phyloP scores from a whole-genome alignment of 2,888 invertebrate species.

The Carpatolechia fugitivella region DNA sequence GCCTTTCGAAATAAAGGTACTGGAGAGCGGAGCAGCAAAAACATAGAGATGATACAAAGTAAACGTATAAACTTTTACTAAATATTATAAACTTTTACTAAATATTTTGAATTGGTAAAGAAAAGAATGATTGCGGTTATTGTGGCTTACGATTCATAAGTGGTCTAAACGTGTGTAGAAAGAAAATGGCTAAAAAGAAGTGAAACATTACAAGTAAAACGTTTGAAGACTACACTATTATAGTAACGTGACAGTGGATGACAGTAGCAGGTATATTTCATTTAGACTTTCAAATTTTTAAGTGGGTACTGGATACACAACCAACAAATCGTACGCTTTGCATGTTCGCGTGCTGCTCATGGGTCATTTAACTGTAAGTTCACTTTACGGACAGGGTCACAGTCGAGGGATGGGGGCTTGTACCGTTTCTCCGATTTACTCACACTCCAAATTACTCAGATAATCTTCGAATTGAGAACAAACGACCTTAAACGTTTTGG shows the following conservation, averaged over 20 bases:
- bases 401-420: conserved; percentile 1
- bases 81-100: too few species aligned
- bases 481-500: conserved; percentile 1
- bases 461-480: conserved; percentile 5
- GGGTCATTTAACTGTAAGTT: conserved; percentile 10
- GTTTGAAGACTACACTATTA: too few species aligned
- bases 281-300: not conserved
- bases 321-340: not conserved
- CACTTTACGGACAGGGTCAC: not conserved
- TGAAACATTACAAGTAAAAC: too few species aligned
- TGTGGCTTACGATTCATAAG: too few species aligned
- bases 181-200: too few species aligned
- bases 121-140: too few species aligned
- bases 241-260: too few species aligned
- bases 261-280: too few species aligned
- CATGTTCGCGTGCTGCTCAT: conserved; percentile 6
- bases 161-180: too few species aligned
- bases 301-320: not conserved
- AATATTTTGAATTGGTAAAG: too few species aligned
- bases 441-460: conserved; percentile 4
- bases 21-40: not conserved
- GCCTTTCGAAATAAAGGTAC: not conserved
- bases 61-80: too few species aligned
- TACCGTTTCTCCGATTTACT: conserved; percentile 8
- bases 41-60: not conserved